Conservation (phyloP, 2,797 vertebrate species). For the Mormyrus proboscirostris region DNA sequence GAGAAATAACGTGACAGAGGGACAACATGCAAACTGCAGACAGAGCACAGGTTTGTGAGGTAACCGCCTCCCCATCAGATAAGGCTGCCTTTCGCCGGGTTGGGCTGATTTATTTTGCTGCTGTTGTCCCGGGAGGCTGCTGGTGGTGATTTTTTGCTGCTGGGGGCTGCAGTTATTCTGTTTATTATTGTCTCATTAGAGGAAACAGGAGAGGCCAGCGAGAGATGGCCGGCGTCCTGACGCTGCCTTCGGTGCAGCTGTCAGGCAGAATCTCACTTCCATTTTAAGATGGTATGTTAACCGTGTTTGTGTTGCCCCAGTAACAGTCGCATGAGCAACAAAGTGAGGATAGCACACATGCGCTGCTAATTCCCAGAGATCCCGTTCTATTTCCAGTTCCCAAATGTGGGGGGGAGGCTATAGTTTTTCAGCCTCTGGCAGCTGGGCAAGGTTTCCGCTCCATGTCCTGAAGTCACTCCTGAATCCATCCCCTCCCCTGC, state of each 20-base stretch:
- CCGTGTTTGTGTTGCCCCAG: conserved; percentile 40
- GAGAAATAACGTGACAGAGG: neutral
- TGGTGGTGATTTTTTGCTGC: neutral
- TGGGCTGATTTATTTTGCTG: neutral
- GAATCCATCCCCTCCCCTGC: neutral
- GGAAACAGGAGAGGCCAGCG: neutral
- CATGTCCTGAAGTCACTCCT: neutral
- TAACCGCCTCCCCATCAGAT: neutral
- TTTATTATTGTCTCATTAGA: conserved; percentile 18
- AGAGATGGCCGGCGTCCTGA: neutral
- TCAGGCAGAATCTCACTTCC: conserved; percentile 34
- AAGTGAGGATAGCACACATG: conserved; percentile 36
- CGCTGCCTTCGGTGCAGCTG: conserved; percentile 26
- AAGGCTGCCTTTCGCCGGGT: neutral
- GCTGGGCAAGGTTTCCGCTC: neutral
- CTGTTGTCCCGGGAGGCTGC: neutral
- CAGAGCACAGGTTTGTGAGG: neutral
- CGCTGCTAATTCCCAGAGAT: conserved; percentile 40
- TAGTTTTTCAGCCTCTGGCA: conserved; percentile 3
- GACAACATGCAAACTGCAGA: neutral
- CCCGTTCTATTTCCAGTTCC: conserved; percentile 43
- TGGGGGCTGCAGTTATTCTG: conserved; percentile 2
- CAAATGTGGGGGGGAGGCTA: neutral
- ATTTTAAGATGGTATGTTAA: conserved; percentile 42
- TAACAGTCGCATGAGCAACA: conserved; percentile 36